Evolutionary conservation across 2,797 vertebrate species (phyloP).

Genomic region (Onychomys leucogaster): DNA sequence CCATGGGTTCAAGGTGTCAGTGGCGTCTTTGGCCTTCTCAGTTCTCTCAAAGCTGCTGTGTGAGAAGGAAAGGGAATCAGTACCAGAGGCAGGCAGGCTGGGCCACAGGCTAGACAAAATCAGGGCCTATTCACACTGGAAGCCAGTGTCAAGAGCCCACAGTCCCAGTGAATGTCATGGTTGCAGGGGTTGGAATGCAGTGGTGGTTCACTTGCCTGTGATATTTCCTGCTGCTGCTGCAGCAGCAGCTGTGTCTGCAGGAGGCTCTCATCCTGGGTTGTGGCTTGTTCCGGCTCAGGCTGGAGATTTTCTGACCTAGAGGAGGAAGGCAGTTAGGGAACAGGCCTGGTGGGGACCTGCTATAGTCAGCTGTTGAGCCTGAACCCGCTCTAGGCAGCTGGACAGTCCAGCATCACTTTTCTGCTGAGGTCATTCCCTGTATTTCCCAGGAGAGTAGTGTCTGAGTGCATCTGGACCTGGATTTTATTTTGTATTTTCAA

Average conservation of each 20-base stretch:
- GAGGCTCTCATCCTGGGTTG: background rate
- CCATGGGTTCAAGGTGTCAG: background rate
- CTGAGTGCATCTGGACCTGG: too few species aligned
- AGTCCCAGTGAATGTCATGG: background rate
- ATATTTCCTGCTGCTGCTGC: background rate
- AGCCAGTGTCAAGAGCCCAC: background rate
- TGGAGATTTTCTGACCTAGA: background rate
- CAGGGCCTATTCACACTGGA: background rate
- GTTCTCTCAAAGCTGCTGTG: background rate
- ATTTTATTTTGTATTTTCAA: too few species aligned
- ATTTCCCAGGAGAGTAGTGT: background rate
- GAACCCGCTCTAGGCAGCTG: background rate
- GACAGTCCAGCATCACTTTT: too few species aligned
- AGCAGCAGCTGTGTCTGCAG: background rate
- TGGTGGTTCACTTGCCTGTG: background rate
- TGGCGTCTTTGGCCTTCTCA: too few species aligned
- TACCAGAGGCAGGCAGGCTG: background rate
- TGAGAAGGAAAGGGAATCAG: background rate
- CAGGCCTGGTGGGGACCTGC: too few species aligned
- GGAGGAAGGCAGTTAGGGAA: background rate
- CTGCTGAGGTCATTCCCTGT: background rate
- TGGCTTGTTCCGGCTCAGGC: rapidly evolving
- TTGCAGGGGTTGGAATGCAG: background rate
- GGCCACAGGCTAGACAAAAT: background rate
- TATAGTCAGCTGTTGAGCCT: too few species aligned